Percentiles rank a stretch among this genome's conserved stretches.
Evolutionary conservation across 2,888 invertebrate species (phyloP).

Genomic region (Nymphalis polychloros): DNA sequence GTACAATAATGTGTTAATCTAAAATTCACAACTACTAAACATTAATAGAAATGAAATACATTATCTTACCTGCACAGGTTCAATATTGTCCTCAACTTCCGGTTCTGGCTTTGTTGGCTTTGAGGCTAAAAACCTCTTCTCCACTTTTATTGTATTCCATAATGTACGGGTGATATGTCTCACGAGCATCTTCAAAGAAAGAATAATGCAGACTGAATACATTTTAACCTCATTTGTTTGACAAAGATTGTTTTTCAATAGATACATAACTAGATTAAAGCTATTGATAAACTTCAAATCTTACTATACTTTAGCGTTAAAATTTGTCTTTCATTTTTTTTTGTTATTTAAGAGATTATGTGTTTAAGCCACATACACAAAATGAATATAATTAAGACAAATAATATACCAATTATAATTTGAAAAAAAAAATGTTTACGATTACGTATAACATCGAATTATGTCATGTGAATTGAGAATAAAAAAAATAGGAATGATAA

Average conservation of each 20-base stretch:
- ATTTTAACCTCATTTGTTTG: slow-evolving; percentile 4
- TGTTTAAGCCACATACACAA: too few species aligned
- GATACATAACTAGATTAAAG: background rate
- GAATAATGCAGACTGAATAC: background rate
- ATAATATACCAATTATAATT: too few species aligned
- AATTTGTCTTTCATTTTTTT: too few species aligned
- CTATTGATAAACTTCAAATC: background rate
- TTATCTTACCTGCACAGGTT: slow-evolving; percentile 60
- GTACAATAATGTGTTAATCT: too few species aligned
- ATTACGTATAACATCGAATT: too few species aligned
- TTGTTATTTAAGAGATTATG: too few species aligned
- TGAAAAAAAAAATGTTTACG: too few species aligned
- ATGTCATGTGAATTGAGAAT: too few species aligned
- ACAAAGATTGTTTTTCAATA: background rate
- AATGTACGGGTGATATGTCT: slow-evolving; percentile 61
- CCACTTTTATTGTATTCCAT: slow-evolving; percentile 59
- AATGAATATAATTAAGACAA: too few species aligned
- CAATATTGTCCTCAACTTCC: slow-evolving; percentile 55
- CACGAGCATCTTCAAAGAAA: slow-evolving; percentile 63
- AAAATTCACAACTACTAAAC: background rate
- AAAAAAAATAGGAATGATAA: too few species aligned
- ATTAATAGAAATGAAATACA: background rate
- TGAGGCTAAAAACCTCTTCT: slow-evolving; percentile 64
- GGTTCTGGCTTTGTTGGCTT: slow-evolving; percentile 62
- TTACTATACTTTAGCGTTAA: too few species aligned